Conservation (phyloP, 2,113 vertebrate genomes). For the Cephalopterus ornatus region DNA sequence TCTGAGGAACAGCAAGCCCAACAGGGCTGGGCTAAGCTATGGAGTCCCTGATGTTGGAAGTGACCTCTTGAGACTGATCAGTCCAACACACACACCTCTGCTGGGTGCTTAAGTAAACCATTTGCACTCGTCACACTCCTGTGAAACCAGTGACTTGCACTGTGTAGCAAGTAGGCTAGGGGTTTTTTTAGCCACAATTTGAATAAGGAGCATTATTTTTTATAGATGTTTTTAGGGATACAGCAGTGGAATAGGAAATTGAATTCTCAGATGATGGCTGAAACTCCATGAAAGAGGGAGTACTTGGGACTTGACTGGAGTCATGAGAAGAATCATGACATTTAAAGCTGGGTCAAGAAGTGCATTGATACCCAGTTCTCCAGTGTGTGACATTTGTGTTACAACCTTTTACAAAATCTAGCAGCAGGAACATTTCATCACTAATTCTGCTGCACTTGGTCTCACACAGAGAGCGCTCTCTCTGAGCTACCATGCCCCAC, state of each 20-base stretch:
- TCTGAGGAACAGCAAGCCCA: neutral
- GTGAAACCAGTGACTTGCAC: neutral
- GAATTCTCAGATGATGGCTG: neutral
- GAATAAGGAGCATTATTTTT: neutral
- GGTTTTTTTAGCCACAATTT: neutral
- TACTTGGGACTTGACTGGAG: neutral
- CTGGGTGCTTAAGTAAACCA: neutral
- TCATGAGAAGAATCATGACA: neutral
- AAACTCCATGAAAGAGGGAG: neutral
- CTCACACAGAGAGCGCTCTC: too few relatives aligned
- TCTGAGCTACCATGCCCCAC: neutral
- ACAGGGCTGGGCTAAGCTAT: neutral
- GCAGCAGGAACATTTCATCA: neutral
- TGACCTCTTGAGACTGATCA: neutral
- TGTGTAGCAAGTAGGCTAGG: neutral
- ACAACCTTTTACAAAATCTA: neutral
- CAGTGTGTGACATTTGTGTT: accelerated
- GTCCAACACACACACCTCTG: accelerated
- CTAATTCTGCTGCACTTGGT: neutral
- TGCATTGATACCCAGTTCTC: neutral
- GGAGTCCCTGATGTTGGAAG: accelerated
- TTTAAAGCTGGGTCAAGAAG: neutral
- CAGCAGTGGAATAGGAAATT: neutral
- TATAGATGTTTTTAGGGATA: neutral
- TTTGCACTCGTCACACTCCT: neutral